These are phyloP conservation scores for Gymnothorax javanicus DNA, from an alignment of 2,797 vertebrate species.

Conservation along the genomic window DNA sequence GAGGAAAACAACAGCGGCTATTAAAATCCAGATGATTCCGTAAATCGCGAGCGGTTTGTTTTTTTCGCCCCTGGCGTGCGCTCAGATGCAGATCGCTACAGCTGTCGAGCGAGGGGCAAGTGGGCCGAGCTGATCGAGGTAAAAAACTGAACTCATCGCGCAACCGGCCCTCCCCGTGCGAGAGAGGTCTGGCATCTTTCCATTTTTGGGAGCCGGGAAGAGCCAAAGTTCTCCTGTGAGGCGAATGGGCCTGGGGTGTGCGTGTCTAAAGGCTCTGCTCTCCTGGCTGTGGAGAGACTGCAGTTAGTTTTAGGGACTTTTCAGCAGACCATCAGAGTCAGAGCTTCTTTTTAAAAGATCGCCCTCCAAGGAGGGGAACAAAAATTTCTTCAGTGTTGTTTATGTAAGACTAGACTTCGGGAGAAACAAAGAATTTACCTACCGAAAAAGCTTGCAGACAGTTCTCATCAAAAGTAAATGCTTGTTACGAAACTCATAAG, in stretches of 20 bases:
- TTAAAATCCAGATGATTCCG: constrained; percentile 86
- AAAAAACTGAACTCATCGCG: constrained; percentile 73
- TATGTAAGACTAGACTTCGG: constrained; percentile 70
- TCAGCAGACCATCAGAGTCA: constrained; percentile 72
- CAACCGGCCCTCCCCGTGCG: constrained; percentile 63
- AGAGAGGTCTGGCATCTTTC: constrained; percentile 63
- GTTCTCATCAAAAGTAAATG: background rate
- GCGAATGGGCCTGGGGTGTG: constrained; percentile 81
- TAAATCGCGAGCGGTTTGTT: constrained; percentile 83
- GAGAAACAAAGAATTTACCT: constrained; percentile 47
- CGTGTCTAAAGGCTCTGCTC: constrained; percentile 76
- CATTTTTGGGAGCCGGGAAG: constrained; percentile 62
- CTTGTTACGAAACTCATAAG: background rate
- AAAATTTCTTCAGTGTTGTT: constrained; percentile 66
- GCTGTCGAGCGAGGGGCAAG: constrained; percentile 73
- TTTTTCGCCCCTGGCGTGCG: constrained; percentile 78
- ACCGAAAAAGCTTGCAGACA: background rate
- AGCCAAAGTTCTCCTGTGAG: constrained; percentile 79
- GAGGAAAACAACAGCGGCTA: constrained; percentile 79
- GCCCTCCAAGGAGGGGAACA: constrained; percentile 60
- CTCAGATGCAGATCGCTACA: constrained; percentile 74
- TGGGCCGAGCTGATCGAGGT: constrained; percentile 71
- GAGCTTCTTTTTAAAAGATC: constrained; percentile 72
- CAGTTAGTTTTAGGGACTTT: constrained; percentile 59
- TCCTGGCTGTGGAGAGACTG: constrained; percentile 69